phyloP scores from a whole-genome alignment of 2,113 vertebrate species.

The Cranoglanis bouderius region DNA sequence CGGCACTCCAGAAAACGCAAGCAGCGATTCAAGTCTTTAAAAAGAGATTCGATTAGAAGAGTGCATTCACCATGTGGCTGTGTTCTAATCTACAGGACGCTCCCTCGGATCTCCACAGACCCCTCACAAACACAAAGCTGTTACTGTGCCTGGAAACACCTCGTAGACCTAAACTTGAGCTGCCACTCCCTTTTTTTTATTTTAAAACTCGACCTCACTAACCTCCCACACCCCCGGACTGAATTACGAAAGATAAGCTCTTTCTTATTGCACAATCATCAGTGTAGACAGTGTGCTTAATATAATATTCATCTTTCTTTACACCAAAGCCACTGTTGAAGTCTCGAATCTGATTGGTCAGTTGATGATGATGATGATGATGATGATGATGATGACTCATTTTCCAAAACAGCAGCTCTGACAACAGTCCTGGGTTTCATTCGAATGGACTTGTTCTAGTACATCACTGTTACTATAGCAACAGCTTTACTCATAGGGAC shows the following conservation, averaged over 20 bases:
- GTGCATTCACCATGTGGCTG: background rate
- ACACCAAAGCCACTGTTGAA: background rate
- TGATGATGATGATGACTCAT: background rate
- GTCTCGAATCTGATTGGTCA: background rate
- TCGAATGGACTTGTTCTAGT: background rate
- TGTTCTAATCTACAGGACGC: background rate
- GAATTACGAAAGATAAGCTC: background rate
- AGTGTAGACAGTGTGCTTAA: background rate
- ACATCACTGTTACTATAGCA: background rate
- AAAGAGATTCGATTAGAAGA: background rate
- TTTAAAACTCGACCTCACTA: background rate
- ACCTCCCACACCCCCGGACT: background rate
- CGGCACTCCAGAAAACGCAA: background rate
- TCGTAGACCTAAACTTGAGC: background rate
- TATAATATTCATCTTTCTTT: background rate
- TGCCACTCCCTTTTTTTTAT: background rate
- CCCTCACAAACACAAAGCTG: background rate
- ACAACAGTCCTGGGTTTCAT: background rate
- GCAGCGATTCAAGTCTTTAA: constrained; percentile 9
- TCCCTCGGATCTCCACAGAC: background rate
- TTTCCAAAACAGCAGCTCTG: background rate
- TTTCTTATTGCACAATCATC: background rate
- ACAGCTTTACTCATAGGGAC: background rate
- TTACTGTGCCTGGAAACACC: background rate
- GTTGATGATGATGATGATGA: background rate